Conservation (phyloP, 2,113 vertebrate genomes). For the Fukomys damarensis region DNA sequence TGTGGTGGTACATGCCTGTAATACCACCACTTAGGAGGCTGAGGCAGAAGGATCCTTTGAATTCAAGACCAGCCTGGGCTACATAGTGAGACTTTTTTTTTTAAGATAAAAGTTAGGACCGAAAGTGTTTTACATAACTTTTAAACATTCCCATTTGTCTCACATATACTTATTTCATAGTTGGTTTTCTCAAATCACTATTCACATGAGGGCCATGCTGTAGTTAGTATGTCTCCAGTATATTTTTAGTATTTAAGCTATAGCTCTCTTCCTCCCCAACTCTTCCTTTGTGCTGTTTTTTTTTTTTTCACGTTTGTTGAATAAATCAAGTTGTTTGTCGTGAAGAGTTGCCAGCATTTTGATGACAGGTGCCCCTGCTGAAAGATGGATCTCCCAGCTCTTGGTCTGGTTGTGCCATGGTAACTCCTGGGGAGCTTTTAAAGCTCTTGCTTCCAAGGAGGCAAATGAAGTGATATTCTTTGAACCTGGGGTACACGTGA, state of each 20-base stretch:
- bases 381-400: neutral
- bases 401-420: neutral
- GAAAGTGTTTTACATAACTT: neutral
- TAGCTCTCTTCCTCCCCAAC: neutral
- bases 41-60: neutral
- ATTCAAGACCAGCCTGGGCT: neutral
- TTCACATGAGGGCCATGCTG: neutral
- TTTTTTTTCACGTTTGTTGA: neutral
- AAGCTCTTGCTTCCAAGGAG: neutral
- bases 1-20: neutral
- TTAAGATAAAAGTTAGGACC: too few relatives aligned
- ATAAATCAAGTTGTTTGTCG: neutral
- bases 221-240: neutral
- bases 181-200: neutral
- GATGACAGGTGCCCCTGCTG: neutral
- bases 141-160: neutral
- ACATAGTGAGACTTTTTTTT: neutral
- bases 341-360: neutral
- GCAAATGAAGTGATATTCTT: neutral
- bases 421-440: neutral
- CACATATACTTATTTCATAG: neutral
- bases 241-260: neutral
- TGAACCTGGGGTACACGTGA: neutral
- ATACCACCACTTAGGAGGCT: neutral
- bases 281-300: neutral